Percentiles rank a stretch among this genome's conserved stretches.
These are phyloP conservation scores for Allolobophora icterica DNA, from an alignment of 2,888 invertebrate genomes.

Conservation along the genomic window DNA sequence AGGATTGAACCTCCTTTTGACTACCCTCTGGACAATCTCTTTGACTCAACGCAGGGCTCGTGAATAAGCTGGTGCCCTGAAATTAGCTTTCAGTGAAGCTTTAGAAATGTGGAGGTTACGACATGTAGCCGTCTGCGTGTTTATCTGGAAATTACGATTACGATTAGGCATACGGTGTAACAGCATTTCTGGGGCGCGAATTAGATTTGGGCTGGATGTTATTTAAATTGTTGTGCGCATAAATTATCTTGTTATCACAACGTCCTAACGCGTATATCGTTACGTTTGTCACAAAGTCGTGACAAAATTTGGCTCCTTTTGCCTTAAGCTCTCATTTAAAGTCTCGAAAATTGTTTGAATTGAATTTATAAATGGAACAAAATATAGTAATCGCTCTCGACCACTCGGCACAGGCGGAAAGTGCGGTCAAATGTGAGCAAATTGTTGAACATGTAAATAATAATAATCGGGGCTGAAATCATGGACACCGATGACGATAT, in stretches of 20 bases:
- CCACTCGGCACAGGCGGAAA: conserved; percentile 45
- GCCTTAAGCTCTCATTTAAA: background rate
- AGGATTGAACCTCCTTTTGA: no score
- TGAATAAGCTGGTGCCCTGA: no score
- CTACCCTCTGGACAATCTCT: no score
- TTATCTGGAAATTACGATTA: no score
- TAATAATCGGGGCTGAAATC: background rate
- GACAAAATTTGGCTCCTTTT: background rate
- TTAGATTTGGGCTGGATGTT: background rate
- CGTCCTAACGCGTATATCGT: background rate
- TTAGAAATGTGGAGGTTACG: no score
- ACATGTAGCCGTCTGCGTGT: no score
- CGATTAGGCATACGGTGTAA: background rate
- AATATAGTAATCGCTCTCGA: conserved; percentile 48
- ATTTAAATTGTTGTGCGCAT: background rate
- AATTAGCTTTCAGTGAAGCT: no score
- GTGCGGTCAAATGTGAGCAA: conserved; percentile 48
- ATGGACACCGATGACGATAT: background rate
- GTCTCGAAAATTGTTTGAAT: background rate
- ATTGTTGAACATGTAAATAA: background rate
- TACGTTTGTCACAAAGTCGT: conserved; percentile 17
- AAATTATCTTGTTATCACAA: background rate
- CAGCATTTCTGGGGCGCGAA: background rate
- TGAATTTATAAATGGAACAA: conserved; percentile 40
- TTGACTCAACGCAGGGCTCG: no score